Evolutionary conservation across 2,113 vertebrate species (phyloP), one percentile per base, ranked within the genome.

Genomic region (Clupea harengus): DNA sequence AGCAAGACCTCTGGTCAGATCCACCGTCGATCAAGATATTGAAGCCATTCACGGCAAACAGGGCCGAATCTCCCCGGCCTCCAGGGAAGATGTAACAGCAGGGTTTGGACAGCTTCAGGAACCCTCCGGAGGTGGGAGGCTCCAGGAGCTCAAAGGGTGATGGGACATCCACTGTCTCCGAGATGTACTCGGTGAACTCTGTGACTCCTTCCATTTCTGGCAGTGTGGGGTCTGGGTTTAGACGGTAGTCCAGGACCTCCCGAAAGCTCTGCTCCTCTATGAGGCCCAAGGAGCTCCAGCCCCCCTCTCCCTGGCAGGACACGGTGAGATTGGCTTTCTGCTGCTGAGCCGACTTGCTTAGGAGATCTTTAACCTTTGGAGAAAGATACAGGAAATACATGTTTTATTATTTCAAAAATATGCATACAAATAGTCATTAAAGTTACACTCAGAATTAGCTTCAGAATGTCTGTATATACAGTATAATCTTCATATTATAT

Each of bases 71-170:
- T 6, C 98, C 98, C 13, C 98, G 95, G 85, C 98, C 98, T 22
- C 98, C 98, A 1, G 98, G 98, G 88, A 99, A 99, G 90, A 99
- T 98, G 90, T 99, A 99, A 93, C 98, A 99, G 93, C 98, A 99
- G 83, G 98, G 98, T 85, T 99, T 99, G 86, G 98, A 99, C 86
- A 99, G 95, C 88, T 99, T 99, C 90, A 99, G 93, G 89, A 99
- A 99, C 17, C 98, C 98, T 84, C 98, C 98, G 0, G 98, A 99
- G n/a, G 96, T 98, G 2, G 98, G 98, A 0, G 98, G 96, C 89
- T 99, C 98, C 87, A 99, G 93, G 13, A 99, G 96, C 86, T 99
- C 98, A 91, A 99, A 99, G 2, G 98, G 97, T 2, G 98, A 99
- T 0, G 97, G 96, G 80, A 98, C 96, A 0, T 99, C 97, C 85